Evolutionary conservation across 35 echinoderm and acorn worm genomes (phyloP), one percentile per base, ranked within the genome.

Genomic region (Apostichopus parvimensis): DNA sequence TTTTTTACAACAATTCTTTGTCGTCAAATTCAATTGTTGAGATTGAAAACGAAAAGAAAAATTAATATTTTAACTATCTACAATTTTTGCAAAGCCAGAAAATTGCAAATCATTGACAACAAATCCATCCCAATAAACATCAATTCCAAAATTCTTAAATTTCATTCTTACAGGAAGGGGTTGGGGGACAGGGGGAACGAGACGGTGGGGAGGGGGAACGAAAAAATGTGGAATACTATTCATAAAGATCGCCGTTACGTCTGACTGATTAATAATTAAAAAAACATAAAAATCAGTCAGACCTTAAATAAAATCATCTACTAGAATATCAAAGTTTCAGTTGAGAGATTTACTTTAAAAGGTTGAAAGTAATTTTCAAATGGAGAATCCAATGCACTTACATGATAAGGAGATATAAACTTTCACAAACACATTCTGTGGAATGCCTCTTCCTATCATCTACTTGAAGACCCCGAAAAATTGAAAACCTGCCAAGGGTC

Each of bases 21-120:
- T 14, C 11, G 5, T 17, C 55, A 54, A 55, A 82, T 55, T 82
- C 11, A 56, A 82, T 56, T 82, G 79, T 82, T 17, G 55, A 82
- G 79, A 82, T 82, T 68, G 18, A 68, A 68, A 68, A 68, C 64
- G n/a, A 82, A 82, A 8, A 45, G 34, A 82, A 22, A 82, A 82
- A 82, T 81, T 82, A 11, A 82, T 17, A 82, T 14, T 18, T 82
- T 57, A 56, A 54, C 55, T 82, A 82, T 34, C 45, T 56, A 53
- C 79, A 82, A 14, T 54, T 82, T 34, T 18, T 68, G 64, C 11
- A 82, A 56, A 82, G 15, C 52, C 6, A 53, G 54, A 34, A 82
- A 45, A 82, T 53, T 53, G 79, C 11, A 34, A 55, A 82, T 82
- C 9, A 54, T 55, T 11, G 9, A 53, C 25, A 57, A 54, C 79